Percentiles rank a stretch among this genome's conserved stretches.
Evolutionary conservation across 2,797 vertebrate genomes (phyloP).

Genomic region (Florisuga fusca): DNA sequence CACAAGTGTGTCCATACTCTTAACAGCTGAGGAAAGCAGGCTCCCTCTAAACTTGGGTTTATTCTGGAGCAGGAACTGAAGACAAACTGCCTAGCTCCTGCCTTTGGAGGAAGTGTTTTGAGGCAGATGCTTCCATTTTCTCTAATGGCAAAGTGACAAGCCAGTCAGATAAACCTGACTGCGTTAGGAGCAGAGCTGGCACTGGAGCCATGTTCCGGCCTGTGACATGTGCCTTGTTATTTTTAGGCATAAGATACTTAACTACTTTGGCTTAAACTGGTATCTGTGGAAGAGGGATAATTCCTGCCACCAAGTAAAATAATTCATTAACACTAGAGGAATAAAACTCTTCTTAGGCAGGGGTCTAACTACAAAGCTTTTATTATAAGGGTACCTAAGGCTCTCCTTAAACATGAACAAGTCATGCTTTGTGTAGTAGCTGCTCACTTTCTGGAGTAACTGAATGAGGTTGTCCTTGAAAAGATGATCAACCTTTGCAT

Average conservation of each 20-base stretch:
- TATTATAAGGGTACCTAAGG: not conserved
- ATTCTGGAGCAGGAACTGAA: not conserved
- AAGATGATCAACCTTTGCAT: constrained; percentile 1
- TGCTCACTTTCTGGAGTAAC: not conserved
- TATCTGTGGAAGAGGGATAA: constrained; percentile 24
- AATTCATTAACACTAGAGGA: not conserved
- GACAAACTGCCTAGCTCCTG: not conserved
- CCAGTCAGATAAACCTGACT: not conserved
- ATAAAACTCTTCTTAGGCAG: not conserved
- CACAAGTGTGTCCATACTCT: accelerated
- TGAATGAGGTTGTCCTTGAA: not conserved
- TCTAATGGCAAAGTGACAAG: not conserved
- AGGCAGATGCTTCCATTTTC: not conserved
- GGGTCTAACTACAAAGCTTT: not conserved
- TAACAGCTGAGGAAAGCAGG: accelerated
- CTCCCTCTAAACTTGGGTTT: not conserved
- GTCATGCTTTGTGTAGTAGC: not conserved
- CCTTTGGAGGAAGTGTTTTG: not conserved
- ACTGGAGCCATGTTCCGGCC: not conserved
- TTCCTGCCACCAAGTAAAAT: not conserved
- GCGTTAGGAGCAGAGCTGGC: not conserved
- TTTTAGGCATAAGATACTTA: constrained; percentile 61
- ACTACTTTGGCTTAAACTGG: constrained; percentile 39
- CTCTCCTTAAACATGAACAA: not conserved
- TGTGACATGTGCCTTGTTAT: constrained; percentile 5